Percentiles rank a stretch among this genome's conserved stretches.
Evolutionary conservation across 2,113 vertebrate species (phyloP).

Genomic region (Nannospalax galili): DNA sequence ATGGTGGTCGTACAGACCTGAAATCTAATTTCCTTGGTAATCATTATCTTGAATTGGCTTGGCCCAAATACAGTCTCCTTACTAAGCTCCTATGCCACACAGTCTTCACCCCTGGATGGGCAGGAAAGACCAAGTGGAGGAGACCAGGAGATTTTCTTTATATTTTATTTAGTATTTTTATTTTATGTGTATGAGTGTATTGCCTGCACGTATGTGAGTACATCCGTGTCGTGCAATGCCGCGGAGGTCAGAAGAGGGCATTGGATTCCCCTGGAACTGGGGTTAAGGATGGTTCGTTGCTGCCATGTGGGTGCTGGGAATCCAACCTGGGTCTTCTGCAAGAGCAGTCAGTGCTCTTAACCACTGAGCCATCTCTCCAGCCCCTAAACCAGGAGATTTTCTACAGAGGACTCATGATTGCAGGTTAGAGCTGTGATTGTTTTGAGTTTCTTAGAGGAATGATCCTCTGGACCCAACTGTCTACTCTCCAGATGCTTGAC

Average conservation of each 20-base stretch:
- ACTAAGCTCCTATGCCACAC: neutral
- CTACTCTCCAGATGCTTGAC: neutral
- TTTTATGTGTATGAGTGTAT: no score
- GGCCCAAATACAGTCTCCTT: neutral
- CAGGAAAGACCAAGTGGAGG: neutral
- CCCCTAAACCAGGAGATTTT: slow-evolving; percentile 4
- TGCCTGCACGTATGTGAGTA: no score
- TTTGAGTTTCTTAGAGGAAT: slow-evolving; percentile 20
- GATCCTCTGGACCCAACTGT: neutral
- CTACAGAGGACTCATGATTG: neutral
- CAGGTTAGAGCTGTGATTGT: neutral
- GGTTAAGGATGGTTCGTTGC: no score
- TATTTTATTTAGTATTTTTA: no score
- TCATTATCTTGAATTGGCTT: slow-evolving; percentile 30
- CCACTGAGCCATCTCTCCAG: no score
- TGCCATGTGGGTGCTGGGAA: no score
- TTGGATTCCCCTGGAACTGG: no score
- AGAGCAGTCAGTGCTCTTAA: no score
- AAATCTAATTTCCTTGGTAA: slow-evolving; percentile 56
- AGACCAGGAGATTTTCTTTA: neutral
- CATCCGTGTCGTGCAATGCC: no score
- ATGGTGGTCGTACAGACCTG: neutral
- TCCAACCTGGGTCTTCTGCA: no score
- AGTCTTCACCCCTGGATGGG: neutral
- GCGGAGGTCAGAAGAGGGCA: no score